A percentile compares a stretch with the other conserved stretches of the same genome.
Evolutionary conservation across 2,888 invertebrate genomes (phyloP).

Genomic region (Cataglyphis altisquamis): DNA sequence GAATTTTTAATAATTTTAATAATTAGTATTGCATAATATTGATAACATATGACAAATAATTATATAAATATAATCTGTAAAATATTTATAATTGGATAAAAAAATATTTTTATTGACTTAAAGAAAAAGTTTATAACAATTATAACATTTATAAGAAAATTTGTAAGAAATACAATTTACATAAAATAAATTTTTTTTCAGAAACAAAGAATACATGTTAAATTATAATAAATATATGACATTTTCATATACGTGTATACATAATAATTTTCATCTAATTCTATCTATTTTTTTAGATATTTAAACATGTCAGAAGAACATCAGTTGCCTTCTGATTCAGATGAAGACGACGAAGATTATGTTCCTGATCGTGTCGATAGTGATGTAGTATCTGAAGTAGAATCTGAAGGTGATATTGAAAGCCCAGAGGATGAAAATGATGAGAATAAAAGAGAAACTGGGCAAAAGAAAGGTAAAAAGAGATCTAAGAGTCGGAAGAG

Average conservation of each 20-base stretch:
- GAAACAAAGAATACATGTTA: background rate
- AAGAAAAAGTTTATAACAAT: background rate
- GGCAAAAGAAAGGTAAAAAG: constrained; percentile 75
- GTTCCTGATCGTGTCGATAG: constrained; percentile 89
- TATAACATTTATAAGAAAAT: background rate
- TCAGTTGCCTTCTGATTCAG: constrained; percentile 89
- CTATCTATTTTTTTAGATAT: constrained; percentile 3
- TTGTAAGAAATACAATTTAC: background rate
- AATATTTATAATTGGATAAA: background rate
- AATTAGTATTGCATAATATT: background rate
- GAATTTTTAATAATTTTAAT: background rate
- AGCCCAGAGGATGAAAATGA: constrained; percentile 88
- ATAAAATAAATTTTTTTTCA: background rate
- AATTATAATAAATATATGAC: background rate
- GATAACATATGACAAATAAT: background rate
- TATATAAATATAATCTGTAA: background rate
- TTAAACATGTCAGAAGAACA: constrained; percentile 84
- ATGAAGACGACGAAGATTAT: constrained; percentile 93
- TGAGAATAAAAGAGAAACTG: constrained; percentile 77
- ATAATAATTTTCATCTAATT: constrained; percentile 2
- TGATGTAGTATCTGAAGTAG: constrained; percentile 90
- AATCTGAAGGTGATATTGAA: constrained; percentile 89
- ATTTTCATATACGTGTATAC: background rate
- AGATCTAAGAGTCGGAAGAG: constrained; percentile 75
- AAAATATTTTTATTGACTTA: background rate